Evolutionary conservation across 2,888 invertebrate genomes (phyloP), one percentile per base, ranked within the genome.

Genomic region (Phalera bucephala): DNA sequence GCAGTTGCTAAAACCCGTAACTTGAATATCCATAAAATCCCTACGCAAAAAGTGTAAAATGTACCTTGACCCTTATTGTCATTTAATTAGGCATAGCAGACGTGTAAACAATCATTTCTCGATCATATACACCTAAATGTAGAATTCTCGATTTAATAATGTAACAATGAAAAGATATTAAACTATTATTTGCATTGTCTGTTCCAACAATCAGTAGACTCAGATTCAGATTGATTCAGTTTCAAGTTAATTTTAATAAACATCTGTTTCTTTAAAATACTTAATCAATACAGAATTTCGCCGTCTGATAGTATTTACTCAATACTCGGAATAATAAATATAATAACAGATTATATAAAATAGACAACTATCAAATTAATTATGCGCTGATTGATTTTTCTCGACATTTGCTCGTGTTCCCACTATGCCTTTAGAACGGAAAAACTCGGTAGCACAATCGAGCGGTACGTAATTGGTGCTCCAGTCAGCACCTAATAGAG

Each of bases 351-450:
- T 36, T 52, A 40, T 33, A 32, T 31, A 39, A 38, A 49, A 40
- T 32, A 31, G 21, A 44, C 48, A 55, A 48, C 32, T 28, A n/a
- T n/a, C n/a, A n/a, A 26, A 36, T 45, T 37, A 46, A 52, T 59
- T 55, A 58, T 50, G 69, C 64, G 61, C 50, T 68, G 74, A 80
- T 78, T 78, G 79, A 83, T 83, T 84, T n/a, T 81, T 72, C 64
- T 54, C 35, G 64, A 69, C 85, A 87, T 71, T 80, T 85, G 87
- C 58, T 56, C 50, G 37, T 56, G 69, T 86, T 88, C 85, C 78
- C 87, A 87, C 70, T 70, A 63, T 30, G 25, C 27, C 14, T 12
- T 26, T 39, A 37, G 22, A 30, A 54, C n/a, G n/a, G n/a, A 64
- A 76, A 75, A 72, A 68, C 59, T 49, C 45, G 57, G 56, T 55